Conservation (phyloP, 2,797 vertebrate genomes). For the Chelmon rostratus region DNA sequence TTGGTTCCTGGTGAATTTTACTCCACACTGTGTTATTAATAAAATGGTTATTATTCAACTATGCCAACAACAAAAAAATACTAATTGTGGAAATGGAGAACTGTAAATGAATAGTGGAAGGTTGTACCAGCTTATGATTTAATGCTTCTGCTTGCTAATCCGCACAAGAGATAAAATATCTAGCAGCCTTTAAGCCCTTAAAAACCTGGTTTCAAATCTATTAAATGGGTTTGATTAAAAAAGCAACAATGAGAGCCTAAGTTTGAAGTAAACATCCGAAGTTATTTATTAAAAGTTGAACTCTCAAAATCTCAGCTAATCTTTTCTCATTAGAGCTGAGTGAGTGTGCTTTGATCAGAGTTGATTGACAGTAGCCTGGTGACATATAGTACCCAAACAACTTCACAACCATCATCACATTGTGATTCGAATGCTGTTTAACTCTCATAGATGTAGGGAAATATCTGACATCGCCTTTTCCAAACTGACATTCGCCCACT, state of each 20-base stretch:
- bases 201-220: background rate
- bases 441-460: too few relatives aligned
- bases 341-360: background rate
- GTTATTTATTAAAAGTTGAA: background rate
- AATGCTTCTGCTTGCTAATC: conserved; percentile 1
- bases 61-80: background rate
- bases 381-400: background rate
- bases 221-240: conserved; percentile 1
- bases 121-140: conserved; percentile 6
- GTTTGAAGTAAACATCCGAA: background rate
- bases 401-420: too few relatives aligned
- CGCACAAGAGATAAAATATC: background rate
- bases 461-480: too few relatives aligned
- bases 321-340: background rate
- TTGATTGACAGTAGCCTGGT: background rate
- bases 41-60: conserved; percentile 1
- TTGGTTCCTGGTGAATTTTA: background rate
- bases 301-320: background rate
- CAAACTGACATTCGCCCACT: background rate
- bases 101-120: background rate
- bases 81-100: background rate
- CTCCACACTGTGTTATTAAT: background rate
- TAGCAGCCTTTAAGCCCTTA: background rate
- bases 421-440: too few relatives aligned
- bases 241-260: background rate